Percentiles rank a stretch among this genome's conserved stretches.
Evolutionary conservation across 2,888 invertebrate species (phyloP).

Genomic region (Eucera pruinosa): DNA sequence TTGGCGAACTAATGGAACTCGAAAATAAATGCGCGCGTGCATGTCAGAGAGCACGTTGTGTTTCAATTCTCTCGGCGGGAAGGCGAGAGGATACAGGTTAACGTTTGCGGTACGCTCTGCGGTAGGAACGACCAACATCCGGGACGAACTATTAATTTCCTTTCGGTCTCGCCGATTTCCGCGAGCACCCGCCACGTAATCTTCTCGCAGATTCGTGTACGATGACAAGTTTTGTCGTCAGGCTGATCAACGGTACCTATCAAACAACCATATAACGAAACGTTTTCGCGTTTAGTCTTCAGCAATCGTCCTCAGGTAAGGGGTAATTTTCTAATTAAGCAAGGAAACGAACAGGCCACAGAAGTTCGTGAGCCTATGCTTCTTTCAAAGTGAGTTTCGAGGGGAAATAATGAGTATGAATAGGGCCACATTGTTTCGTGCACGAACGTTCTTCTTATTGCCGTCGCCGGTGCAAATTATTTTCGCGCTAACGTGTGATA

Average conservation of each 20-base stretch:
- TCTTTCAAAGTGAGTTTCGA: constrained; percentile 47
- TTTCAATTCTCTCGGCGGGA: constrained; percentile 41
- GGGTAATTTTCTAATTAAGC: constrained; percentile 55
- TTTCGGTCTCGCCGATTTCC: constrained; percentile 74
- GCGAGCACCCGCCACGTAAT: constrained; percentile 64
- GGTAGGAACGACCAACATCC: constrained; percentile 71
- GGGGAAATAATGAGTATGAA: constrained; percentile 61
- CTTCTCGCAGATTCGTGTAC: constrained; percentile 63
- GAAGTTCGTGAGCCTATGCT: constrained; percentile 41
- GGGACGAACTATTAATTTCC: constrained; percentile 80
- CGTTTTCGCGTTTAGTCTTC: constrained; percentile 16
- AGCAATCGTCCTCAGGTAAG: background rate
- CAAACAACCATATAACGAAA: background rate
- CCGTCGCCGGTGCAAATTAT: constrained; percentile 52
- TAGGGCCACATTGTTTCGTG: constrained; percentile 61
- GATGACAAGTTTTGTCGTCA: constrained; percentile 38
- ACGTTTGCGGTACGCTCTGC: constrained; percentile 76
- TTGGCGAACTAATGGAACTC: background rate
- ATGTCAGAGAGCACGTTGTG: constrained; percentile 8
- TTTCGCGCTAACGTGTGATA: constrained; percentile 39
- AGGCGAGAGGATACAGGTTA: constrained; percentile 56
- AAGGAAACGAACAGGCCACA: constrained; percentile 32
- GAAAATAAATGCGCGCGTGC: constrained; percentile 21
- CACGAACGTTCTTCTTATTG: constrained; percentile 56
- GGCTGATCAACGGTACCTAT: constrained; percentile 3